Evolutionary conservation across 2,797 vertebrate species (phyloP), one percentile per base, ranked within the genome.

Genomic region (Staurois parvus): DNA sequence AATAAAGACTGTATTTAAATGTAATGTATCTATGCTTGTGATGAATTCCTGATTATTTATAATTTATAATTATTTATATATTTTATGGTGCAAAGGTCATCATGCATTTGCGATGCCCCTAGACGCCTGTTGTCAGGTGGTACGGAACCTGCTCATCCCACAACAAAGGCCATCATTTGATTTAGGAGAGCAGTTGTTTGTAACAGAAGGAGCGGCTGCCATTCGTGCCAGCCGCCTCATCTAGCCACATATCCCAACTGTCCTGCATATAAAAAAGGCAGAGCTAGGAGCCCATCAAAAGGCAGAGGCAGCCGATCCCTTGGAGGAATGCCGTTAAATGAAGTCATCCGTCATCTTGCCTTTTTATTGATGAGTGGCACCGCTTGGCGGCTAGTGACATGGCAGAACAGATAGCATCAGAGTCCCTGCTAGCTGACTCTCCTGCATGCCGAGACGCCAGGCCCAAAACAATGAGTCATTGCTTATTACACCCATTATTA

Each of bases 401-500:
- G 95, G 96, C 96, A 98, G 96, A 97, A 97, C 96, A 94, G 95
- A 95, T 94, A 96, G 91, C 95, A 94, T 94, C 88, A 88, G 96
- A 96, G 96, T 94, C 92, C 93, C 92, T 95, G 96, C 96, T 97
- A 95, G 95, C 95, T 96, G 94, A 45, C 96, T 94, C 91, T 77
- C 75, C 48, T 62, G 91, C 90, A 90, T 89, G 90, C 90, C 89
- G 91, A 92, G 92, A 92, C 76, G 73, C 79, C 59, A 87, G 91
- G 90, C 92, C 91, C 93, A 79, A 91, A 94, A 95, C 95, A 96
- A 97, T 95, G 96, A 97, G 96, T 98, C 97, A 98, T 97, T 98
- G 97, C 97, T 97, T 97, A 98, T 98, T 99, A 98, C 96, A 98
- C 96, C 96, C 96, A 90, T 97, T 98, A 98, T 99, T 99, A 98